Base-by-base conservation (phyloP, 1,140 invertebrate genomes). In the Eciton burchellii region DNA sequence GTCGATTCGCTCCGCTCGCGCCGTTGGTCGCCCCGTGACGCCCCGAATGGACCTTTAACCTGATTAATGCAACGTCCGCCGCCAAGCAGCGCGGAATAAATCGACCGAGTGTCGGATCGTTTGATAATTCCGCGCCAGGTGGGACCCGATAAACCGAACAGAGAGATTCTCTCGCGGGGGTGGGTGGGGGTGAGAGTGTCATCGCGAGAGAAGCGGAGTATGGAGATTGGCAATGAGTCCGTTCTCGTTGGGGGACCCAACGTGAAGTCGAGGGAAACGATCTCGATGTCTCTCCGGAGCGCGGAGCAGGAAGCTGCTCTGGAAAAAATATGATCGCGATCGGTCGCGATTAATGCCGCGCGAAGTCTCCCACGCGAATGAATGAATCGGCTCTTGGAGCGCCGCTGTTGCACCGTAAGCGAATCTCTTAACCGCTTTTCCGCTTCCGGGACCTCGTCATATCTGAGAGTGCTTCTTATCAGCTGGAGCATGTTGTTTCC, bases 1-100 rank as follows among this genome's bases (percentile, higher is more conserved):
- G 76, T 84, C 72, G 71, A 63, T 82, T 59, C n/a, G n/a, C n/a
- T 47, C 68, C 56, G 35, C 54, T 65, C 71, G 65, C 82, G 63
- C 56, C 68, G 49, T 21, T 52, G 35, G 54, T 35, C 29, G 24
- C 54, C 35, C 6, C 47, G n/a, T 29, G 24, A 70, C 47, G 14
- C 21, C n/a, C n/a, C 45, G 59, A 24, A 21, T 52, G 57, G 62
- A 66, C 72, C 35, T 76, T 76, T 84, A 49, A 72, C 76, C 65
- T 88, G 86, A 88, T 88, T 88, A 88, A 88, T 88, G 85, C 59
- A 41, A 73, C 19, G 21, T 24, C 21, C 16, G 16, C 21, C 35
- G n/a, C 49, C 70, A 56, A 79, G 63, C 74, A 12, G 24, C 21
- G 35, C 74, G 63, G n/a, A 35, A 56, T 79, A 68, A 79, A 79